Conservation (phyloP, 2,888 invertebrate species). For the Sarcophaga caerulescens region DNA sequence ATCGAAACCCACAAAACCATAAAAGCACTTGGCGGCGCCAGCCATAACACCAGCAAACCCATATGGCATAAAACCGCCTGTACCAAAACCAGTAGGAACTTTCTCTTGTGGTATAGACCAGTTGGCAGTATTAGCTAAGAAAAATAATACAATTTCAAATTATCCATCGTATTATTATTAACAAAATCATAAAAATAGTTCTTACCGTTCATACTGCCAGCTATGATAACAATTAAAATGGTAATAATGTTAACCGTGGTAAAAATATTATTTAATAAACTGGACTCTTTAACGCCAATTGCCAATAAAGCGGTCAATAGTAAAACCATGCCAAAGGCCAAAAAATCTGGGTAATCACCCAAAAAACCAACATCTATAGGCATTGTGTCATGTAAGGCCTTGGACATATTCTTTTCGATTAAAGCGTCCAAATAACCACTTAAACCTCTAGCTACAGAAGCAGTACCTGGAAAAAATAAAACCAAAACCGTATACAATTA, state of each 20-base stretch:
- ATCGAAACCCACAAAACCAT: conserved; percentile 98
- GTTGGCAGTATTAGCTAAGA: conserved; percentile 88
- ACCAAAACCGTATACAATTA: not conserved
- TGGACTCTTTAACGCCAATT: conserved; percentile 90
- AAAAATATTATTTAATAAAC: conserved; percentile 94
- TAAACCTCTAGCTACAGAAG: conserved; percentile 88
- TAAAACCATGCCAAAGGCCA: conserved; percentile 85
- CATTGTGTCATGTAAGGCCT: conserved; percentile 82
- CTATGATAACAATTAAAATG: conserved; percentile 89
- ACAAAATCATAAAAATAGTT: conserved; percentile 19
- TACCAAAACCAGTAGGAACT: conserved; percentile 85
- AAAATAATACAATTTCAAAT: not conserved
- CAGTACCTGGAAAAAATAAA: conserved; percentile 83
- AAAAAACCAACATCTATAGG: conserved; percentile 85
- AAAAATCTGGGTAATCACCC: conserved; percentile 87
- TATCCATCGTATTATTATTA: not conserved
- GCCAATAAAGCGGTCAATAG: conserved; percentile 85
- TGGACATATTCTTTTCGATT: conserved; percentile 84
- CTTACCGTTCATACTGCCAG: conserved; percentile 91
- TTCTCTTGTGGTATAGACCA: conserved; percentile 86
- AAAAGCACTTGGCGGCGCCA: conserved; percentile 93
- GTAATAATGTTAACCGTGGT: conserved; percentile 93
- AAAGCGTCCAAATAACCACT: conserved; percentile 88
- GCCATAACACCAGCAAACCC: conserved; percentile 94
- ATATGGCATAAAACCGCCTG: conserved; percentile 96